Evolutionary conservation across 2,888 invertebrate genomes (phyloP), one percentile per base, ranked within the genome.

Genomic region (Acleris sparsana): DNA sequence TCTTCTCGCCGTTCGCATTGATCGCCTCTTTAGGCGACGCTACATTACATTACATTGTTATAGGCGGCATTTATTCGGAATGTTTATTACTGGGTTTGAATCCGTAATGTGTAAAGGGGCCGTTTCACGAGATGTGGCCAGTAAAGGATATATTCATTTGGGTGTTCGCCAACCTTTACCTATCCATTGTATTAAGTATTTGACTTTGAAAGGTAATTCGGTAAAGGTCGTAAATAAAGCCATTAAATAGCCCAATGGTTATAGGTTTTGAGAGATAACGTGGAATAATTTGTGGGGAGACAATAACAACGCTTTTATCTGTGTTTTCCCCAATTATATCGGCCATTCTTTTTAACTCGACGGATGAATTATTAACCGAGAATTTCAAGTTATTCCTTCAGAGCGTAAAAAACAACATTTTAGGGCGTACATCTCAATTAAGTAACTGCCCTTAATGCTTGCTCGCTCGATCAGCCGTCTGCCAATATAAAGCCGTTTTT

Each of bases 181-280:
- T 49, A 44, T 51, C 51, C 49, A 43, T 49, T 58, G 63, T 63
- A 58, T 53, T 60, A 43, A 20, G 43, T 55, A 56, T 60, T 55
- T 33, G 65, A 61, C 60, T 65, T 56, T 29, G 55, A 65, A 61
- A 60, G 65, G 55, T 65, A 65, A 65, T 65, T 44, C 56, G 39
- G 25, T 46, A 43, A 44, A 16, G 17, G 51, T 44, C 55, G 33
- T 56, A 56, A 65, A 65, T 65, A 61, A 60, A 20, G 49, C 51
- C 20, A 55, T 51, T 51, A 46, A 56, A 61, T 33, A n/a, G 46
- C 53, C 56, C 3, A 17, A 49, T 53, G 29, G 60, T 60, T 60
- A 64, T 46, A 18, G 49, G 49, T 59, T 25, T 3, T 11, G 18
- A 17, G 17, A n/a, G 53, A 53, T 53, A 53, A 39, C 18, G 39